phyloP scores from a whole-genome alignment of 2,888 invertebrate species.

The Cartodere bifasciata region DNA sequence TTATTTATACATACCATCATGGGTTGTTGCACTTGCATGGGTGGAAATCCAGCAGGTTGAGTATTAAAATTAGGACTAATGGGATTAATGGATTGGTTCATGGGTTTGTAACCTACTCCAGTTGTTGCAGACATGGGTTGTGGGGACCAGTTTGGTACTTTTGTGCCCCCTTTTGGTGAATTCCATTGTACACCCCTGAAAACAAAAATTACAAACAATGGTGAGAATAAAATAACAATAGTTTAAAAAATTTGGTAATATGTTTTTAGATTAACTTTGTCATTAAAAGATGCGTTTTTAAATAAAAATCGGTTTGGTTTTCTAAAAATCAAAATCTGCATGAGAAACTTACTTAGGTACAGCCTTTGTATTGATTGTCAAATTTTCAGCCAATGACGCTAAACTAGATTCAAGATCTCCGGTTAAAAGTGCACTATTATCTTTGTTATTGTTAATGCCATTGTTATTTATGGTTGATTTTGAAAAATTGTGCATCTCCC shows the following conservation, averaged over 20 bases:
- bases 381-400: conserved; percentile 85
- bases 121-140: conserved; percentile 84
- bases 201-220: too few relatives aligned
- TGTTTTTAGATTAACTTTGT: too few relatives aligned
- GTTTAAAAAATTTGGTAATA: too few relatives aligned
- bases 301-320: too few relatives aligned
- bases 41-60: conserved; percentile 23
- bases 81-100: conserved; percentile 41
- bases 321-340: not conserved
- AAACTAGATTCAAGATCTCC: conserved; percentile 91
- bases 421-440: conserved; percentile 53
- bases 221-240: too few relatives aligned
- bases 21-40: conserved; percentile 29
- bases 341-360: conserved; percentile 53
- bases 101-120: conserved; percentile 75
- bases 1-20: conserved; percentile 31
- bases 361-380: conserved; percentile 66
- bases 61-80: conserved; percentile 27
- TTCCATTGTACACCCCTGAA: conserved; percentile 81
- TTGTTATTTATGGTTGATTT: conserved; percentile 21
- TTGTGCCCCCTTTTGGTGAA: conserved; percentile 76
- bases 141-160: conserved; percentile 70
- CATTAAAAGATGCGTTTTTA: too few relatives aligned
- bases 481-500: conserved; percentile 16
- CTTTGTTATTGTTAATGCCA: conserved; percentile 16